These are phyloP conservation scores for Eupsilia transversa DNA, from an alignment of 2,888 invertebrate genomes.

Conservation along the genomic window DNA sequence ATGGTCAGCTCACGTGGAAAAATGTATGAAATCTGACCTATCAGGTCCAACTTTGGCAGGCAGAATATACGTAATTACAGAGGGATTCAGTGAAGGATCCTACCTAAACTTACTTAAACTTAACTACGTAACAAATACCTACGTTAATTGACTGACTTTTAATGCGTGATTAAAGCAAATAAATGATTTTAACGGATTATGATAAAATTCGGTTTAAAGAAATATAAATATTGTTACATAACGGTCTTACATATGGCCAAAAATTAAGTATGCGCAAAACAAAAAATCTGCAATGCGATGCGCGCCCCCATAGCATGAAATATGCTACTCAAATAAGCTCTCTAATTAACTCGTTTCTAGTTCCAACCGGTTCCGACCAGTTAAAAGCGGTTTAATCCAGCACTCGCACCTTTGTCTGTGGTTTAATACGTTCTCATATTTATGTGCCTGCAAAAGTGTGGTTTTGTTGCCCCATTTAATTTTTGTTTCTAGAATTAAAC, in stretches of 20 bases:
- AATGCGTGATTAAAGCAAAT: no score
- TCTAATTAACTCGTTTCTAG: conserved; percentile 61
- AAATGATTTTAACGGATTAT: no score
- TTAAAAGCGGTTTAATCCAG: conserved; percentile 49
- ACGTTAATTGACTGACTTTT: no score
- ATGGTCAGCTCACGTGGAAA: neutral
- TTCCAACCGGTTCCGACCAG: conserved; percentile 43
- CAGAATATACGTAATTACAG: neutral
- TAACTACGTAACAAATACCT: no score
- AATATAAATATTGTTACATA: conserved; percentile 12
- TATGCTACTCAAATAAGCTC: conserved; percentile 57
- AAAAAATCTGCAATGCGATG: conserved; percentile 54
- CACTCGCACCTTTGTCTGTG: conserved; percentile 51
- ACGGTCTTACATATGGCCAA: conserved; percentile 30
- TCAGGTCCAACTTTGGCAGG: neutral
- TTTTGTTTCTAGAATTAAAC: conserved; percentile 15
- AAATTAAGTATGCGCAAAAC: conserved; percentile 42
- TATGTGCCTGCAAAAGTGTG: conserved; percentile 49
- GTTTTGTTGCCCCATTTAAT: conserved; percentile 29
- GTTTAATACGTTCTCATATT: conserved; percentile 57
- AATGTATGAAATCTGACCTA: neutral
- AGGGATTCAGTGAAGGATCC: no score
- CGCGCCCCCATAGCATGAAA: conserved; percentile 54
- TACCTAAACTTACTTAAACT: no score
- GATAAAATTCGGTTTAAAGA: neutral